Evolutionary conservation across 2,113 vertebrate genomes (phyloP), one percentile per base, ranked within the genome.

Genomic region (Opisthocomus hoazin): DNA sequence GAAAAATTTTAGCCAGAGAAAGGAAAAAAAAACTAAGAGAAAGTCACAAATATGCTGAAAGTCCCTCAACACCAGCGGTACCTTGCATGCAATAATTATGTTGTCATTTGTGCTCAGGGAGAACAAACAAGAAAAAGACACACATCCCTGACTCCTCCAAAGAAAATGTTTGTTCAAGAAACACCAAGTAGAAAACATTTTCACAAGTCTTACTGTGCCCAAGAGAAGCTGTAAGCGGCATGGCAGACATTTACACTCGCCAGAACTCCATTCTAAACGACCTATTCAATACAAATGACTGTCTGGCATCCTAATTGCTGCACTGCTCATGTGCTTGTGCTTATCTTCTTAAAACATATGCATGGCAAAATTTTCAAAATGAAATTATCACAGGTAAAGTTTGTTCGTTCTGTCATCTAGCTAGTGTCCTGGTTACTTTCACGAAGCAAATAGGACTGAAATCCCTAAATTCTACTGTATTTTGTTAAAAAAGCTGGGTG

Each of bases 81-180:
- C 85, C 32, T 66, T 70, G 24, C 20, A 41, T 50, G 41, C 53
- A 94, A 84, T 84, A 68, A 74, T 79, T 90, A 45, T 76, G 45
- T 77, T 94, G 89, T 71, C 69, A 78, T 96, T 95, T 78, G 89
- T 90, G 61, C 87, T 94, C 50, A 91, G 79, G 84, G 54, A 97
- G 87, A 86, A 21, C 90, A 88, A 96, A 95, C 90, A 84, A 95
- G 63, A 46, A 80, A 94, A 85, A 95, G 48, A 90, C 70, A 95
- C 70, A 81, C 34, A 89, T 91, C 66, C 54, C 54, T 4, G 41
- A 83, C 37, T 94, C 58, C 69, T 95, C 87, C 84, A 91, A 96
- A 79, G 87, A 94, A 97, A 96, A 94, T 94, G 91, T 93, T 97
- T 96, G 93, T 36, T 97, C 96, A 96, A 70, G 94, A 87, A 94